Percentiles rank a stretch among this genome's conserved stretches.
phyloP scores from a whole-genome alignment of 30 jellyfish, hydroid and myxozoan genomes.

The Sanderia malayensis region DNA sequence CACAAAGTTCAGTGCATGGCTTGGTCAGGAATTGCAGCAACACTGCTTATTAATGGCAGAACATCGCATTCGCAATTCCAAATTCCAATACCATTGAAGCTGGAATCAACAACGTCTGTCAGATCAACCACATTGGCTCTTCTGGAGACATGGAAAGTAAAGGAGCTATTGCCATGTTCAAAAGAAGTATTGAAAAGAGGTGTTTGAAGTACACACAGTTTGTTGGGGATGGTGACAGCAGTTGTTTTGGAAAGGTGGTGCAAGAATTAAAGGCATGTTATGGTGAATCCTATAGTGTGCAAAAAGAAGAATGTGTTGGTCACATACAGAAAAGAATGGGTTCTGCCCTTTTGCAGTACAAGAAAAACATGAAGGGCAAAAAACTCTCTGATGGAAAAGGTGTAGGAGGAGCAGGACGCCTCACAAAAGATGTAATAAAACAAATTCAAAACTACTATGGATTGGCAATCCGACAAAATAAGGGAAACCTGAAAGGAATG shows the following conservation, averaged over 20 bases:
- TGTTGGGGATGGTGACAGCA: conserved; percentile 53
- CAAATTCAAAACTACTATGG: conserved; percentile 19
- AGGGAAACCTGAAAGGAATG: conserved; percentile 16
- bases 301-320: background rate
- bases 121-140: conserved; percentile 33
- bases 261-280: conserved; percentile 8
- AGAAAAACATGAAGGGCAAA: conserved; percentile 11
- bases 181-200: conserved; percentile 10
- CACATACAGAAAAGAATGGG: conserved; percentile 19
- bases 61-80: no score
- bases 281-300: background rate
- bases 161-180: conserved; percentile 30
- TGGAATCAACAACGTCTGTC: conserved; percentile 19
- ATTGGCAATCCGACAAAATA: conserved; percentile 10
- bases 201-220: conserved; percentile 9
- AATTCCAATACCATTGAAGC: no score
- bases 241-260: conserved; percentile 40
- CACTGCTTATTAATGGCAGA: no score
- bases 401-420: conserved; percentile 35
- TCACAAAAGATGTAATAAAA: conserved; percentile 4
- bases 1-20: no score
- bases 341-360: conserved; percentile 17
- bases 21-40: no score
- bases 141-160: conserved; percentile 36
- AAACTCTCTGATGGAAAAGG: conserved; percentile 24